Evolutionary conservation across 2,888 invertebrate species (phyloP), one percentile per base, ranked within the genome.

Genomic region (Drosophila anomelani): DNA sequence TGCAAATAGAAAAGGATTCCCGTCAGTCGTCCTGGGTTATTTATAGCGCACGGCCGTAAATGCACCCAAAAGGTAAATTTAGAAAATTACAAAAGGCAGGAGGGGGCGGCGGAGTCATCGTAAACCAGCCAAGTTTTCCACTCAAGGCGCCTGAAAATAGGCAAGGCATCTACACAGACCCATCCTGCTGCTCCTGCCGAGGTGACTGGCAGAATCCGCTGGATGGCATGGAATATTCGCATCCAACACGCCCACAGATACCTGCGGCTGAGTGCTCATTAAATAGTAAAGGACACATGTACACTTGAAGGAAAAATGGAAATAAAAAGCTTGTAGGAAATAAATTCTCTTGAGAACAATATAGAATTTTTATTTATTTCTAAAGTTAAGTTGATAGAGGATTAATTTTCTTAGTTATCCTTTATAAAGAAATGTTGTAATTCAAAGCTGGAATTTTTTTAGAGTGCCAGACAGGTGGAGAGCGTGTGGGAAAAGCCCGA

Each of bases 221-320:
- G 51, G 53, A 34, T 57, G 43, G 57, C 8, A 61, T 51, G 26
- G 56, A 43, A 43, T 43, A 60, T 54, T 60, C 44, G 46, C 36
- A 36, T 61, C 51, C 62, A 43, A 46, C 56, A 53, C 63, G 72
- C 56, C 57, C 72, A 63, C 66, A 58, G 53, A 66, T 55, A 55
- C 46, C 71, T 72, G 67, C 53, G 62, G 57, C 69, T 71, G 69
- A 67, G 78, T 68, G 67, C 62, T 82, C 79, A 85, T 79, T 80
- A 79, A 80, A 80, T 82, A 83, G 82, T 82, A 80, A 76, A 57
- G 55, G 76, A 41, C 49, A 64, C 51, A 59, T 57, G 36, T 59
- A 68, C 53, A 75, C 49, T 23, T 15, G 0, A 36, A 15, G 15
- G 20, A 51, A 51, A 51, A 51, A 15, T 32, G 3, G 0, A 1